Base-by-base conservation (phyloP, 1,140 invertebrate species). In the Hyles euphorbiae region DNA sequence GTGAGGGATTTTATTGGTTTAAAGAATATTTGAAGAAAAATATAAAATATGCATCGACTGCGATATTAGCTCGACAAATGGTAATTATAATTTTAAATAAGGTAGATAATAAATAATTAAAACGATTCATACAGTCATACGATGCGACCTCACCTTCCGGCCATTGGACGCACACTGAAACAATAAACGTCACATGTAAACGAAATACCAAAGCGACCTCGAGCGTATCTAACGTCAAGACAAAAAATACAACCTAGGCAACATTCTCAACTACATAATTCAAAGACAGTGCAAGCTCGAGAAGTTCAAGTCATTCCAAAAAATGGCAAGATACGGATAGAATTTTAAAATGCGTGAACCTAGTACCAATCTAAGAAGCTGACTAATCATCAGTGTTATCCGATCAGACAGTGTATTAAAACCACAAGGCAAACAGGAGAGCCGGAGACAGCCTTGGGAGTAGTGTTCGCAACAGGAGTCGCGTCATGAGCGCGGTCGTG, bases 121-220 rank as follows among this genome's bases (percentile, higher is more conserved):
- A 67, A 60, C 34, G 50, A 22, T 54, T 54, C 12, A 34, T 54
- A 52, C 33, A 52, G 34, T 61, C 55, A 56, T 34, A 54, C 32
- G 32, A 56, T 67, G 36, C 36, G 57, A 48, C 90, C 93, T 93
- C 93, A 94, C 94, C 94, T 93, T 95, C 94, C 72, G 95, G 94
- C 95, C 95, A 96, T 88, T 95, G 95, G 82, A 96, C 94, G 90
- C 94, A 95, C 82, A 96, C 95, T 94, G 94, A 80, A 93, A 94
- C 92, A 93, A 88, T 67, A 64, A 78, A 67, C 44, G 47, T 44
- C 36, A 44, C 43, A 36, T 22, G 34, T 34, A 34, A 34, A 52
- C 9, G 33, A 52, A 34, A 34, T 34, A 10, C 4, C 9, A 52
- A 10, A 10, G n/a, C 8, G 33, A 52, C n/a, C 32, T 9, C 33